Conservation (phyloP, 2,113 vertebrate genomes). For the Notarius quadriscutis region DNA sequence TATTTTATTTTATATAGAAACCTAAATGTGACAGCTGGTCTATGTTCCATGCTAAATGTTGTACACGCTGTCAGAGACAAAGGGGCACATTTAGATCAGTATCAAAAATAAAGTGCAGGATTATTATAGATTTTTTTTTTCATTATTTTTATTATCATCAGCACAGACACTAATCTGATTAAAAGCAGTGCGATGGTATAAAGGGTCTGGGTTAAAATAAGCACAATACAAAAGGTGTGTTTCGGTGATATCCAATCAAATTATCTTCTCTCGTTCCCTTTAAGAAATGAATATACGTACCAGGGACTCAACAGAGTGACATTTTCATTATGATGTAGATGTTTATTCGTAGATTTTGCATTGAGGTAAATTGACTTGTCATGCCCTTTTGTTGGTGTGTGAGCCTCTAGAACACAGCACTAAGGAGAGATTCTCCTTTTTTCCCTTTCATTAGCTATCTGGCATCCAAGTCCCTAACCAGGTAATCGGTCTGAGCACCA, state of each 20-base stretch:
- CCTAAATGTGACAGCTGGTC: too few species aligned
- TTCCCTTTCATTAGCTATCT: constrained; percentile 65
- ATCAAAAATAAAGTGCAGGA: not conserved
- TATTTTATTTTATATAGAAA: not conserved
- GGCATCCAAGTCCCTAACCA: constrained; percentile 64
- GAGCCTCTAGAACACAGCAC: not conserved
- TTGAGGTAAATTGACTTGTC: not conserved
- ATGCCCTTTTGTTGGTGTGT: not conserved
- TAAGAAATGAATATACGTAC: not conserved
- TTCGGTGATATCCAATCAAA: not conserved
- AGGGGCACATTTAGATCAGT: not conserved
- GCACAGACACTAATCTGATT: too few species aligned
- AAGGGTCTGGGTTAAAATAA: not conserved
- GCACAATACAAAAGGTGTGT: not conserved
- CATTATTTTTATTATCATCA: too few species aligned
- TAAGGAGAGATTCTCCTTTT: not conserved
- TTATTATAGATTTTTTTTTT: not conserved
- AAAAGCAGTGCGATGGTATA: not conserved
- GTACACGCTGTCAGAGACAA: not conserved
- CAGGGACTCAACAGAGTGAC: not conserved
- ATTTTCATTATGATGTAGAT: too few species aligned
- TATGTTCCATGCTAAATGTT: not conserved
- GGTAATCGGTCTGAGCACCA: constrained; percentile 63
- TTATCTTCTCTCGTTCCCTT: not conserved
- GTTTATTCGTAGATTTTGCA: not conserved